Evolutionary conservation across 2,888 invertebrate species (phyloP).

Genomic region (Megaustenia siamemsis): DNA sequence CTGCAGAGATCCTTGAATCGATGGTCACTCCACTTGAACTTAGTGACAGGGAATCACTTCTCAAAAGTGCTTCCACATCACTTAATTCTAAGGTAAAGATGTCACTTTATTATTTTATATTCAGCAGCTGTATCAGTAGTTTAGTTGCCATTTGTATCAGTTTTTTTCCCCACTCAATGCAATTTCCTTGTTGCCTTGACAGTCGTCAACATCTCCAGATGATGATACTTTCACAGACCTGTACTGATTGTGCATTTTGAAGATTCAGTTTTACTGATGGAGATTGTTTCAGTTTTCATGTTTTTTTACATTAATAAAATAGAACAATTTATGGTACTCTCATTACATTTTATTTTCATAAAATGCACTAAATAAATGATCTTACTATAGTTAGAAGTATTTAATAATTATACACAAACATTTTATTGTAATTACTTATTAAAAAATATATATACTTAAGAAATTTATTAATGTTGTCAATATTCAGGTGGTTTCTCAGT

Average conservation of each 20-base stretch:
- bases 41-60: conserved; percentile 90
- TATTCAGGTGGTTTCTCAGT: conserved; percentile 93
- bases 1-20: conserved; percentile 87
- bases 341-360: too few relatives aligned
- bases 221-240: conserved; percentile 30
- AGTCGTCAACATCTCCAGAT: neutral
- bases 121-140: neutral
- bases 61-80: conserved; percentile 97
- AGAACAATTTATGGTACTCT: too few relatives aligned
- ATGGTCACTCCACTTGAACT: conserved; percentile 92
- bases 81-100: conserved; percentile 92
- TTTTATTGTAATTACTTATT: too few relatives aligned
- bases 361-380: too few relatives aligned
- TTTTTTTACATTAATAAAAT: too few relatives aligned
- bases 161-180: too few relatives aligned
- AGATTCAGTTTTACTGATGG: conserved; percentile 3
- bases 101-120: neutral
- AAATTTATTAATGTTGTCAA: neutral
- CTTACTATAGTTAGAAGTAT: too few relatives aligned
- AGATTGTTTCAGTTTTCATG: neutral
- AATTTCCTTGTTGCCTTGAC: too few relatives aligned
- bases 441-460: neutral
- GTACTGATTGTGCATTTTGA: conserved; percentile 10
- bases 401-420: neutral
- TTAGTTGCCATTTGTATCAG: too few relatives aligned